A percentile compares a stretch with the other conserved stretches of the same genome.
These are phyloP conservation scores for Solen grandis DNA, from an alignment of 1,140 invertebrate genomes.

Conservation along the genomic window DNA sequence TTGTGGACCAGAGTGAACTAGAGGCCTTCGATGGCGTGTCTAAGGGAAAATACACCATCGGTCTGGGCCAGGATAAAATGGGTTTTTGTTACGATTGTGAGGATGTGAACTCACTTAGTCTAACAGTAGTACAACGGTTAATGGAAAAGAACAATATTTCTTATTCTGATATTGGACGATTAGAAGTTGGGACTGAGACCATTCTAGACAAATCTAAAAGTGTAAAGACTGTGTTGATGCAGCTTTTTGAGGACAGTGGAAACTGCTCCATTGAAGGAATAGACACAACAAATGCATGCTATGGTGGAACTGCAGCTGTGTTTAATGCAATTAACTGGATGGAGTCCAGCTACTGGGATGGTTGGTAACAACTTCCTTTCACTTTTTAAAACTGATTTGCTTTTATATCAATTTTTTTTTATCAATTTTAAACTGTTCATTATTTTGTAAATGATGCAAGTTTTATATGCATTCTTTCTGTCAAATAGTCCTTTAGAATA, in stretches of 20 bases:
- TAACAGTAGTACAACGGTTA: slow-evolving; percentile 91
- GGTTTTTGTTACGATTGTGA: slow-evolving; percentile 98
- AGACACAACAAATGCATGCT: slow-evolving; percentile 99
- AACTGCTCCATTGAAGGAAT: slow-evolving; percentile 97
- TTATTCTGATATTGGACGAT: slow-evolving; percentile 89
- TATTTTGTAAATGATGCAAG: too few relatives aligned
- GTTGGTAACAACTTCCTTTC: too few relatives aligned
- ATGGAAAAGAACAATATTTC: slow-evolving; percentile 79
- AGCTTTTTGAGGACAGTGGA: slow-evolving; percentile 91
- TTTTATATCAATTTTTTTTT: too few relatives aligned
- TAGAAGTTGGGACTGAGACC: slow-evolving; percentile 99
- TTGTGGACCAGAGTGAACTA: slow-evolving; percentile 95
- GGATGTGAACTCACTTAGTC: slow-evolving; percentile 97
- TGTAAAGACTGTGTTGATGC: slow-evolving; percentile 98
- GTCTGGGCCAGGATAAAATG: slow-evolving; percentile 97
- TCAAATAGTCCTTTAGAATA: too few relatives aligned
- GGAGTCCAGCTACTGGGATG: slow-evolving; percentile 98
- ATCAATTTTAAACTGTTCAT: too few relatives aligned
- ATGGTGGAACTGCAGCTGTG: slow-evolving; percentile 97
- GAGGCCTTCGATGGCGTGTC: slow-evolving; percentile 92
- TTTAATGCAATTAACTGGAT: slow-evolving; percentile 98
- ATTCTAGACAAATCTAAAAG: slow-evolving; percentile 99
- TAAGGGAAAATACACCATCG: slow-evolving; percentile 96
- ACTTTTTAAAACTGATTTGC: too few relatives aligned
- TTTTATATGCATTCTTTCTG: too few relatives aligned